A percentile compares a stretch with the other conserved stretches of the same genome.
Evolutionary conservation across 2,113 vertebrate genomes (phyloP).

Genomic region (Empidonax traillii): DNA sequence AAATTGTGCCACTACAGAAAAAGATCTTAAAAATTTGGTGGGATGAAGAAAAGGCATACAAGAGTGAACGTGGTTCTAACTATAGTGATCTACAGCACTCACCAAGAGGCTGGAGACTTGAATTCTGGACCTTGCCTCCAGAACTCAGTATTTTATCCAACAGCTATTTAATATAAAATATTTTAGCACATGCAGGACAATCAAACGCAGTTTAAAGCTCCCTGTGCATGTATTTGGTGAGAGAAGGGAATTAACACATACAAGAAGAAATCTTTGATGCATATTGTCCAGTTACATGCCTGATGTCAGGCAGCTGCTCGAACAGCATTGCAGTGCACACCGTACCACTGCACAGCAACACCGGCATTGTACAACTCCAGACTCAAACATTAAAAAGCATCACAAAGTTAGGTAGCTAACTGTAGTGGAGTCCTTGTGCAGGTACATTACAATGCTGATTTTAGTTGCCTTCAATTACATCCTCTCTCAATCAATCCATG

Average conservation of each 20-base stretch:
- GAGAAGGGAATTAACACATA: not conserved
- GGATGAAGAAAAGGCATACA: not conserved
- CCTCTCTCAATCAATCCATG: not conserved
- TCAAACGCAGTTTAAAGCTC: not conserved
- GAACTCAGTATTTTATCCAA: not conserved
- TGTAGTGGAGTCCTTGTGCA: not conserved
- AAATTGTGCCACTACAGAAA: not conserved
- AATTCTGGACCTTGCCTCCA: not conserved
- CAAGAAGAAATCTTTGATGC: not conserved
- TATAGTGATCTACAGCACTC: not conserved
- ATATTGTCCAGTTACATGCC: not conserved
- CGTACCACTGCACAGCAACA: not conserved
- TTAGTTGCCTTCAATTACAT: not conserved
- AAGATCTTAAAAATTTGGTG: not conserved
- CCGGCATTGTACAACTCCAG: not conserved
- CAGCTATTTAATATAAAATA: not conserved
- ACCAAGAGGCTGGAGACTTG: not conserved
- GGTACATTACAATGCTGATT: not conserved
- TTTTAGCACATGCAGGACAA: not conserved
- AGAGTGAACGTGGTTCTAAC: not conserved
- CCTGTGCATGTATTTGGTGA: not conserved
- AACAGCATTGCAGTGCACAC: rapidly evolving
- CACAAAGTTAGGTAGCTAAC: not conserved
- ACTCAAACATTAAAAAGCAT: not conserved
- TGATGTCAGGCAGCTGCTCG: not conserved